phyloP scores from a whole-genome alignment of 2,113 vertebrate species.

The Grammomys dolichurus region DNA sequence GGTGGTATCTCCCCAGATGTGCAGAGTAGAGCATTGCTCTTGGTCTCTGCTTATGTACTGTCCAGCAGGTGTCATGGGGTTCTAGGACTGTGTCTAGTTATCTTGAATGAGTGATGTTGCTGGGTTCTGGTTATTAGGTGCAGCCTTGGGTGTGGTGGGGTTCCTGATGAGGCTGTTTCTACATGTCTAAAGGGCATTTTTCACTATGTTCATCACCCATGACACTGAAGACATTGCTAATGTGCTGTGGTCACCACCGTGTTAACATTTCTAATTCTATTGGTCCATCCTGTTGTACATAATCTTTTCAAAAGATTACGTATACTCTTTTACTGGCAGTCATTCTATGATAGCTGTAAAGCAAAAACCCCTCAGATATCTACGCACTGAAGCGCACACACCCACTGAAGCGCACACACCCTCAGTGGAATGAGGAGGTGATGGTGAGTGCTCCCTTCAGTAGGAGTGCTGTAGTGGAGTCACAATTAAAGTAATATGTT shows the following conservation, averaged over 20 bases:
- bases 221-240: neutral
- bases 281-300: neutral
- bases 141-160: too few relatives aligned
- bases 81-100: too few relatives aligned
- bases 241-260: neutral
- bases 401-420: too few relatives aligned
- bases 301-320: neutral
- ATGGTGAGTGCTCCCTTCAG: neutral
- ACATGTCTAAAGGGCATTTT: too few relatives aligned
- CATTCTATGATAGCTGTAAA: neutral
- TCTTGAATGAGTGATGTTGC: too few relatives aligned
- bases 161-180: too few relatives aligned
- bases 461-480: neutral
- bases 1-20: too few relatives aligned
- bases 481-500: neutral
- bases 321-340: neutral
- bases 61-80: too few relatives aligned
- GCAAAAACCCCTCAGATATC: neutral
- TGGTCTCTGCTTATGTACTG: too few relatives aligned
- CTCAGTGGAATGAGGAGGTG: neutral
- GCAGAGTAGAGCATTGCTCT: too few relatives aligned
- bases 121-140: too few relatives aligned
- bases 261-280: neutral
- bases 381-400: neutral
- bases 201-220: too few relatives aligned